These are phyloP conservation scores for Crocallis elinguaria DNA, from an alignment of 2,888 invertebrate species.

Conservation along the genomic window DNA sequence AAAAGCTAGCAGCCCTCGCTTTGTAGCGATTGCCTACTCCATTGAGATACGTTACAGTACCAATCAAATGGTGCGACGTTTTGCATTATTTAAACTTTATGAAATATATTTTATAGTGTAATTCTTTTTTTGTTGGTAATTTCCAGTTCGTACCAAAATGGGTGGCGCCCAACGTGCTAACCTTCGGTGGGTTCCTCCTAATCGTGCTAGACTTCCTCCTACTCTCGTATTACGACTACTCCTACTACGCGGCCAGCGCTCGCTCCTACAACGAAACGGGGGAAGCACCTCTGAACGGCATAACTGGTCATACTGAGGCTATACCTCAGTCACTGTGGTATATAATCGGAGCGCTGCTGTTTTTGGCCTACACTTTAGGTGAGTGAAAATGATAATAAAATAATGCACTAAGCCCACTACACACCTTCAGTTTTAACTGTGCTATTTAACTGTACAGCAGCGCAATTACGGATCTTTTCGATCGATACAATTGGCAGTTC, in stretches of 20 bases:
- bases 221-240: constrained; percentile 94
- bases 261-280: constrained; percentile 63
- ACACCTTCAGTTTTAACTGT: too few relatives aligned
- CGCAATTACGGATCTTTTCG: too few relatives aligned
- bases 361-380: constrained; percentile 98
- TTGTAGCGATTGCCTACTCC: too few relatives aligned
- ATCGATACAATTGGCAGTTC: too few relatives aligned
- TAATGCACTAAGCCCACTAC: too few relatives aligned
- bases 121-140: constrained; percentile 3
- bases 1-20: too few relatives aligned
- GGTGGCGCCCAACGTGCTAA: constrained; percentile 98
- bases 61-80: too few relatives aligned
- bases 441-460: too few relatives aligned
- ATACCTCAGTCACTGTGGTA: constrained; percentile 96
- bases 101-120: too few relatives aligned
- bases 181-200: constrained; percentile 96
- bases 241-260: constrained; percentile 90
- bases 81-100: too few relatives aligned
- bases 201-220: constrained; percentile 94
- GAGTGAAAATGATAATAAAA: too few relatives aligned
- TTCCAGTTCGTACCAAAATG: constrained; percentile 95
- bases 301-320: constrained; percentile 63
- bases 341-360: constrained; percentile 93
- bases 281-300: constrained; percentile 32
- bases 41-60: too few relatives aligned